Evolutionary conservation across 2,113 vertebrate species (phyloP).

Genomic region (Cettia cetti): DNA sequence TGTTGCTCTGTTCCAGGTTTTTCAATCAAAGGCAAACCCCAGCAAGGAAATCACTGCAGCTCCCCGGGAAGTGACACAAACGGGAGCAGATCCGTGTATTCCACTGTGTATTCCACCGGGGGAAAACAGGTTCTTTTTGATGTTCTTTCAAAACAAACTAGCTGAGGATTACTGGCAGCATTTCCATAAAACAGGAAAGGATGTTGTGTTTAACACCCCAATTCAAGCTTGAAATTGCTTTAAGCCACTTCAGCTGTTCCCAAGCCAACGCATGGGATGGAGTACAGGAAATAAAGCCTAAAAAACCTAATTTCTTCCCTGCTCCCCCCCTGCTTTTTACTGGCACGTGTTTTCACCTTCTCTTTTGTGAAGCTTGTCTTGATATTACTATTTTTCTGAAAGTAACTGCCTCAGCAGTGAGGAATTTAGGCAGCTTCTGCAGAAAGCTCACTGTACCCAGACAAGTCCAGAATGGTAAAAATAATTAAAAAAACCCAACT

Average conservation of each 20-base stretch:
- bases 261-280: neutral
- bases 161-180: neutral
- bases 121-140: neutral
- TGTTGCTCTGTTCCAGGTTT: neutral
- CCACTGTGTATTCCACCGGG: neutral
- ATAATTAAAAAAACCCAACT: neutral
- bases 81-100: neutral
- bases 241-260: neutral
- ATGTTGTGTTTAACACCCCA: neutral
- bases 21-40: neutral
- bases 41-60: neutral
- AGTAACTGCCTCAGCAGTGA: neutral
- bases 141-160: neutral
- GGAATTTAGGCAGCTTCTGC: neutral
- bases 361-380: neutral
- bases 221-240: neutral
- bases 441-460: neutral
- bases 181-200: neutral
- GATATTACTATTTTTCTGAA: neutral
- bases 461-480: neutral
- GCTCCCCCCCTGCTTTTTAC: accelerated
- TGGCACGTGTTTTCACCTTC: neutral
- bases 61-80: neutral
- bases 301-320: neutral
- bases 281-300: neutral